Evolutionary conservation across 2,797 vertebrate genomes (phyloP).

Genomic region (Phoeniculus purpureus): DNA sequence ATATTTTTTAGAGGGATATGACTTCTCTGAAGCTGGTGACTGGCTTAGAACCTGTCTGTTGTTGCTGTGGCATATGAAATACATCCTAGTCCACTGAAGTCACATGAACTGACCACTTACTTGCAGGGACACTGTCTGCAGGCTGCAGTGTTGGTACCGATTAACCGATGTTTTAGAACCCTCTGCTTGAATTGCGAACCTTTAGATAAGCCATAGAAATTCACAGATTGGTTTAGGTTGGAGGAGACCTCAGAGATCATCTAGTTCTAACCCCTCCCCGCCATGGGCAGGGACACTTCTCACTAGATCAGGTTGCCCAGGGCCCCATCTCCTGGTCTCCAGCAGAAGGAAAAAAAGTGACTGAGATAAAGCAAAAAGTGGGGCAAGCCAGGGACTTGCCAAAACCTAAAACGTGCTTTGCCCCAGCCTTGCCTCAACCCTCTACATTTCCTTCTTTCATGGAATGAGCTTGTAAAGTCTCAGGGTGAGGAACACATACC

Average conservation of each 20-base stretch:
- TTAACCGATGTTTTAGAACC: slow-evolving; percentile 58
- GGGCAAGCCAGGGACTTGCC: background rate
- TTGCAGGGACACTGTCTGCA: slow-evolving; percentile 20
- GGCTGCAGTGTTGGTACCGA: slow-evolving; percentile 67
- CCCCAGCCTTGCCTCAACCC: background rate
- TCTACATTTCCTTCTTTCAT: background rate
- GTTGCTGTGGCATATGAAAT: slow-evolving; percentile 49
- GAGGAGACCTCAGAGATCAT: too few relatives aligned
- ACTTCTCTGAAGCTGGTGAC: slow-evolving; percentile 54
- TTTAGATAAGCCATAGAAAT: too few relatives aligned
- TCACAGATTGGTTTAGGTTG: too few relatives aligned
- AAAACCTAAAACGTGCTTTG: background rate
- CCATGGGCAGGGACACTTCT: too few relatives aligned
- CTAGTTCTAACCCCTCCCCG: too few relatives aligned
- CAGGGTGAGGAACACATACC: background rate
- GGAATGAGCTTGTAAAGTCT: background rate
- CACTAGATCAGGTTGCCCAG: too few relatives aligned
- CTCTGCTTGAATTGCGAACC: slow-evolving; percentile 66
- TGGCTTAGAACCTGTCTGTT: slow-evolving; percentile 46
- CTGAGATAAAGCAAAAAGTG: fast-evolving
- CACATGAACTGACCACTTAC: slow-evolving; percentile 57
- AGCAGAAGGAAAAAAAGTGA: background rate
- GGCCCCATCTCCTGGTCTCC: background rate
- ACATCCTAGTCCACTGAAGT: slow-evolving; percentile 60
- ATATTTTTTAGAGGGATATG: slow-evolving; percentile 25